Base-by-base conservation (phyloP, 2,113 vertebrate genomes). In the Trematocara variabile region DNA sequence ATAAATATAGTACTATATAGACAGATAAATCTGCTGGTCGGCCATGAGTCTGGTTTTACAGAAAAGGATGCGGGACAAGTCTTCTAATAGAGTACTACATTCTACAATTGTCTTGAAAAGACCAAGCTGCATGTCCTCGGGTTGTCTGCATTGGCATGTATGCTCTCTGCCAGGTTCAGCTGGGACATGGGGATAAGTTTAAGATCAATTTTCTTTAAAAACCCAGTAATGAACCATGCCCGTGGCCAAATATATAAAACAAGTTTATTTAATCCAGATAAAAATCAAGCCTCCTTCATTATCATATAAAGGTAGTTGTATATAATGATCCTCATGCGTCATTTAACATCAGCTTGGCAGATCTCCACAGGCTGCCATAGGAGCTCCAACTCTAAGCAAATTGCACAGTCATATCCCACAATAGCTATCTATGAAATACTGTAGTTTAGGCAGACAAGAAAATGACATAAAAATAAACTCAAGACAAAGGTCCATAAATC, bases 201-300 rank as follows among this genome's bases (percentile, higher is more conserved):
- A 18, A 28, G 6, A 34, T 28, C 22, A 8, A 39, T 13, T 5
- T 78, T 50, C 44, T 46, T 63, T 44, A 39, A 52, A 79, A 14
- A 20, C 18, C 34, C 33, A 14, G 3, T 86, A 50, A 83, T 82
- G 9, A 83, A 34, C 37, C 13, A 78, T 52, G 78, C 82, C 86
- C 88, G 58, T 79, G 88, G 88, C 85, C 81, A 89, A 81, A 83
- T 10, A 84, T 30, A 9, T 53, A 48, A 75, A 75, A 41, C 1
- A 52, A 37, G 73, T n/a, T 89, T 94, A 52, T 91, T 87, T 58
- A 58, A 58, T n/a, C 37, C 53, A 79, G 53, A 56, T 18, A 70
- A 41, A 55, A 56, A 79, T 79, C 53, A 79, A 56, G 37, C 2
- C 37, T 41, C 9, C 90, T 87, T 93, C 68, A 94, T 95, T 94